These are phyloP conservation scores for Pteropus rufus DNA, from an alignment of 2,797 vertebrate genomes.

Conservation along the genomic window DNA sequence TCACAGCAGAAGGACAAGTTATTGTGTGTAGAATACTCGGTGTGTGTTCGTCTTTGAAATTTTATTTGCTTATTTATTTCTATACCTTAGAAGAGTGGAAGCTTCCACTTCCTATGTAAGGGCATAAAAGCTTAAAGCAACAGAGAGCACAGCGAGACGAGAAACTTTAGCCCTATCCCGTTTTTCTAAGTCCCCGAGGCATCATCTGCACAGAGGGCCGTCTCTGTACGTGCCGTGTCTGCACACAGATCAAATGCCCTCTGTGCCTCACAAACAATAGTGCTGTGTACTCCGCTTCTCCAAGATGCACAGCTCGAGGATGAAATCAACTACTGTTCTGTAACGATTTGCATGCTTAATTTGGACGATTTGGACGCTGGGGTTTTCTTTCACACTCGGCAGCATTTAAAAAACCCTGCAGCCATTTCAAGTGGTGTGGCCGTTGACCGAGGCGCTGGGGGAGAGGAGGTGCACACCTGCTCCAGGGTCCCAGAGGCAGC, in stretches of 20 bases:
- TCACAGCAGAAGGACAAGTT: background rate
- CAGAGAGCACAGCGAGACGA: background rate
- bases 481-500: conserved; percentile 75
- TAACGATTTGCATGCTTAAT: conserved; percentile 65
- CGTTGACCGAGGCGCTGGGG: conserved; percentile 69
- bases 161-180: background rate
- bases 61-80: background rate
- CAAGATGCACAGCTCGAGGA: background rate
- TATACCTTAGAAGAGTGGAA: background rate
- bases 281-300: background rate
- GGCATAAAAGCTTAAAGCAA: conserved; percentile 11
- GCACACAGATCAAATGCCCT: too few species aligned
- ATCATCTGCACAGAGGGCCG: background rate
- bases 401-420: conserved; percentile 70
- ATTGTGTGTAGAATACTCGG: background rate
- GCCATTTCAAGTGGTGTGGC: conserved; percentile 60
- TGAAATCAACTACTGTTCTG: conserved; percentile 22
- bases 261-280: too few species aligned
- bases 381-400: conserved; percentile 24
- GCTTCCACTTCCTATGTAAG: background rate
- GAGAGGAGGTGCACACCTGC: conserved; percentile 74
- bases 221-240: background rate
- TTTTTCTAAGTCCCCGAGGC: conserved; percentile 25
- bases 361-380: background rate
- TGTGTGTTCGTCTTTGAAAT: background rate